A percentile compares a stretch with the other conserved stretches of the same genome.
Conservation (phyloP, 64 coral and sea anemone species). For the Hydrozoanthus tunicans region DNA sequence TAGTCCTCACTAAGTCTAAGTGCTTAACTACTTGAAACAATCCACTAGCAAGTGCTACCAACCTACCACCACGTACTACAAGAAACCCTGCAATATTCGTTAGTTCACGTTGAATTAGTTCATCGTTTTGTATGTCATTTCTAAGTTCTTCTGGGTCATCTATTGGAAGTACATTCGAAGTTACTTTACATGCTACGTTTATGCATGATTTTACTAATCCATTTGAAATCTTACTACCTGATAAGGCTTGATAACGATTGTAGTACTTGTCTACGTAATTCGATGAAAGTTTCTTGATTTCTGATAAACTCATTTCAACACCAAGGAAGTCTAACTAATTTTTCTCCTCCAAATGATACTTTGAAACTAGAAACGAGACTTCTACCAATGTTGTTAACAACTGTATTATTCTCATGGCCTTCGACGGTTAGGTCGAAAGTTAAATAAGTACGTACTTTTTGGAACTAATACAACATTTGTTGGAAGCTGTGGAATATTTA, state of each 20-base stretch:
- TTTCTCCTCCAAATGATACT: slow-evolving; percentile 10
- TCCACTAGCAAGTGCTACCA: slow-evolving; percentile 7
- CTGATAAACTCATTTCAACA: no score
- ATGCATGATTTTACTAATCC: not conserved
- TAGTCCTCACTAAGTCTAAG: not conserved
- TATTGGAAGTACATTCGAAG: not conserved
- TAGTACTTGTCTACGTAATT: not conserved
- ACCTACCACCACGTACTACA: slow-evolving; percentile 1
- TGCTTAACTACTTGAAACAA: slow-evolving; percentile 21
- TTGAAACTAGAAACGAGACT: not conserved
- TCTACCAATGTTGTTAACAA: slow-evolving; percentile 1
- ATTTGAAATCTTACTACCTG: not conserved
- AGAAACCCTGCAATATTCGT: not conserved
- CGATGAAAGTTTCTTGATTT: not conserved
- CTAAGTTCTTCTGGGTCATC: not conserved
- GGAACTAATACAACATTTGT: slow-evolving; percentile 8
- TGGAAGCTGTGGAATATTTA: slow-evolving; percentile 4
- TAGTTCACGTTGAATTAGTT: slow-evolving; percentile 4
- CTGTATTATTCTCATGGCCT: not conserved
- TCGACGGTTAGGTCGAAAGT: not conserved
- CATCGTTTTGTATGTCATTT: not conserved
- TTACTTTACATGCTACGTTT: not conserved
- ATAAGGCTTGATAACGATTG: not conserved
- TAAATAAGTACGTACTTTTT: not conserved
- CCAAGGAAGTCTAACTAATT: no score